Conservation (phyloP, 2,113 vertebrate species). For the Aramus guarauna region DNA sequence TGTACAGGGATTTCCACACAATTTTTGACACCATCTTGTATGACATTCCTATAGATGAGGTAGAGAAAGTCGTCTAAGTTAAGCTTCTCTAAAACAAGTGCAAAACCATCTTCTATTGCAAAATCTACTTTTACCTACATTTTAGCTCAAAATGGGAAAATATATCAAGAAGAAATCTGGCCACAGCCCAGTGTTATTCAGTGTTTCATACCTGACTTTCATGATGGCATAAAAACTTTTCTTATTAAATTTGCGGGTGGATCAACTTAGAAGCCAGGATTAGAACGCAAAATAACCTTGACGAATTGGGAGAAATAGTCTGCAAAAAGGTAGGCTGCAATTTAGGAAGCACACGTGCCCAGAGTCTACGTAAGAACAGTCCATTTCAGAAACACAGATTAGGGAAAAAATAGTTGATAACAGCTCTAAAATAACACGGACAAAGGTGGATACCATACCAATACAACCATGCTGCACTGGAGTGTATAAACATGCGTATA, state of each 20-base stretch:
- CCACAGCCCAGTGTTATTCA: not conserved
- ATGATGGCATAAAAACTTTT: not conserved
- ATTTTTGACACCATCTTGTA: not conserved
- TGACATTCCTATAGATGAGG: not conserved
- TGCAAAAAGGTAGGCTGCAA: not conserved
- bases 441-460: not conserved
- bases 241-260: not conserved
- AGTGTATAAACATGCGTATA: no score
- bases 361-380: not conserved
- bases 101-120: not conserved
- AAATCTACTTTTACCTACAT: not conserved
- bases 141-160: not conserved
- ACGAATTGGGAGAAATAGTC: not conserved
- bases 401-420: not conserved
- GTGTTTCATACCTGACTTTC: not conserved
- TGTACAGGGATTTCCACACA: not conserved
- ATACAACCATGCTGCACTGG: not conserved
- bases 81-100: not conserved
- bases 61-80: not conserved
- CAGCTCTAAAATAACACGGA: not conserved
- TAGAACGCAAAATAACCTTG: not conserved
- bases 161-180: not conserved
- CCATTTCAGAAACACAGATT: not conserved
- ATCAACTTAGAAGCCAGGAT: not conserved
- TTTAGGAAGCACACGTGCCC: not conserved